Conservation (phyloP, 2,113 vertebrate genomes). For the Tylochromis polylepis region DNA sequence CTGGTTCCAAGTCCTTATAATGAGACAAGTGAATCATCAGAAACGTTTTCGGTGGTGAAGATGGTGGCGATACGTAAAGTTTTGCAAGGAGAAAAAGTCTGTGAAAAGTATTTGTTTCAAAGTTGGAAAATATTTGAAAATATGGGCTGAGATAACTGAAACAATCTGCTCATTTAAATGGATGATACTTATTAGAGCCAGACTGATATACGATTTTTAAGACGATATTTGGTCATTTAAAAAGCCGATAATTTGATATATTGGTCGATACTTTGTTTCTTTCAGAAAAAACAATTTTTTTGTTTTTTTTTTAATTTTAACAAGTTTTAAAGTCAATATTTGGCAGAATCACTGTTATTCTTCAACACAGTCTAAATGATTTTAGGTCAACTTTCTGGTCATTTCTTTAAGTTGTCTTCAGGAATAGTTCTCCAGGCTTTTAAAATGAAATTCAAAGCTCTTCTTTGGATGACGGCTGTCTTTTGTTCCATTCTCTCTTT, state of each 20-base stretch:
- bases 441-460: background rate
- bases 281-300: no score
- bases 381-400: background rate
- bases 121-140: background rate
- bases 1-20: background rate
- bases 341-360: rapidly evolving
- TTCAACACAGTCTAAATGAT: background rate
- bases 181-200: background rate
- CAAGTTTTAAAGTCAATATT: background rate
- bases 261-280: background rate
- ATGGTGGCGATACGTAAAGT: background rate
- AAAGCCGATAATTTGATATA: rapidly evolving
- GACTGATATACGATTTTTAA: background rate
- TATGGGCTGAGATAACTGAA: background rate
- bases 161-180: rapidly evolving
- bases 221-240: rapidly evolving
- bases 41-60: background rate
- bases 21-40: background rate
- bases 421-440: background rate
- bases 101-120: background rate
- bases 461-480: background rate
- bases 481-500: background rate
- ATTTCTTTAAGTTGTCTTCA: background rate
- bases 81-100: background rate
- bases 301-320: background rate